A percentile compares a stretch with the other conserved stretches of the same genome.
Conservation (phyloP, 2,888 invertebrate genomes). For the Tinea trinotella region DNA sequence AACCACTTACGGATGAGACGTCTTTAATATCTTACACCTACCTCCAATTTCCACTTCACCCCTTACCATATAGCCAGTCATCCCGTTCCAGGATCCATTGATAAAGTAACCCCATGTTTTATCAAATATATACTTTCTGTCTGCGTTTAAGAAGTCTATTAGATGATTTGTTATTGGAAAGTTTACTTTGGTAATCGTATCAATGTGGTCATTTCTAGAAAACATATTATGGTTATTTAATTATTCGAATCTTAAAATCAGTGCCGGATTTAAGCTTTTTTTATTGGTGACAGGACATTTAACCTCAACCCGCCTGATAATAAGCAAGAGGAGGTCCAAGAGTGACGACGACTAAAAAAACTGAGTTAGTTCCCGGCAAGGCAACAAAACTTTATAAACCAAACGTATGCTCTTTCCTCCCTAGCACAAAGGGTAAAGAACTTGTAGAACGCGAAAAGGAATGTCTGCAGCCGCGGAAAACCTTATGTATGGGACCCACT, state of each 20-base stretch:
- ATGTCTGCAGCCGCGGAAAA: too few species aligned
- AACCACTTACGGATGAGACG: too few species aligned
- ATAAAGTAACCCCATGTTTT: constrained; percentile 75
- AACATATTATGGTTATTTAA: neutral
- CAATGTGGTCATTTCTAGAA: constrained; percentile 58
- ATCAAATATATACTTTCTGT: constrained; percentile 62
- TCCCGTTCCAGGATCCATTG: constrained; percentile 75
- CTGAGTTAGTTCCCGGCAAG: too few species aligned
- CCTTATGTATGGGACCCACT: too few species aligned
- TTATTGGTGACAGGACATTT: too few species aligned
- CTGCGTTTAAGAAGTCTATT: constrained; percentile 70
- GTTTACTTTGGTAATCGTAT: constrained; percentile 77
- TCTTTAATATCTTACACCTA: constrained; percentile 28
- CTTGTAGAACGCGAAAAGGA: too few species aligned
- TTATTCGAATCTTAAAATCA: neutral
- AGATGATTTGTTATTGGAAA: constrained; percentile 73
- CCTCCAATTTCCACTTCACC: constrained; percentile 76
- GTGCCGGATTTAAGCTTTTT: neutral
- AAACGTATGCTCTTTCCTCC: too few species aligned
- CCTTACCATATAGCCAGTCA: constrained; percentile 74
- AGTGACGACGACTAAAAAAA: too few species aligned
- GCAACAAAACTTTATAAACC: too few species aligned
- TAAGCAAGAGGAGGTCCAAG: too few species aligned
- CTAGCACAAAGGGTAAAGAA: too few species aligned
- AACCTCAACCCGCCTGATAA: too few species aligned